phyloP scores from a whole-genome alignment of 2,888 invertebrate genomes.

The Polyommatus icarus region DNA sequence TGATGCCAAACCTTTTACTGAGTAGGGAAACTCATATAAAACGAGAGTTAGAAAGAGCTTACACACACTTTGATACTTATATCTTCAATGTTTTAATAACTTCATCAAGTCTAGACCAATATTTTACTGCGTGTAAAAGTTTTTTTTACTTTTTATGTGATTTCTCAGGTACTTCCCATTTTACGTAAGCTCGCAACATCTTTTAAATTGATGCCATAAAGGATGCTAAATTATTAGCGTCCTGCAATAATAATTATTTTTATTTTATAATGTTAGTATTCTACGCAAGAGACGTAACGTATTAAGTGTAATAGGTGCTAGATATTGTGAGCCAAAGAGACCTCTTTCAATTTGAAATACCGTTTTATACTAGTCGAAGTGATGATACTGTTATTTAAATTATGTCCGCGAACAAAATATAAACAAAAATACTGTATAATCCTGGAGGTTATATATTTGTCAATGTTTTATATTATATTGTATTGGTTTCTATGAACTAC shows the following conservation, averaged over 20 bases:
- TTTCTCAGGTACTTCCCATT: neutral
- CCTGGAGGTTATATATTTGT: neutral
- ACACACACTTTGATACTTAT: neutral
- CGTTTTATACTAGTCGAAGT: constrained; percentile 19
- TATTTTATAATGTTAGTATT: constrained; percentile 19
- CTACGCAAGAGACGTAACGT: neutral
- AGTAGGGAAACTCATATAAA: too few relatives aligned
- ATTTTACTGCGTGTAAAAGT: neutral
- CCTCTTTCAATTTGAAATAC: neutral
- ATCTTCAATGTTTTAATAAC: neutral
- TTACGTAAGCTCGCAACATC: too few relatives aligned
- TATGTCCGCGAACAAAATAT: neutral
- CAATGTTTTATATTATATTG: neutral
- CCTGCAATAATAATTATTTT: constrained; percentile 8
- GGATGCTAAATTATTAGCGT: neutral
- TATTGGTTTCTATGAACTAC: neutral
- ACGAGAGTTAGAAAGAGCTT: neutral
- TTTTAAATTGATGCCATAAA: neutral
- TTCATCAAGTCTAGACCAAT: neutral
- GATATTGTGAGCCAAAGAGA: constrained; percentile 25
- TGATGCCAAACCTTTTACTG: neutral
- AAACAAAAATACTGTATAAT: neutral
- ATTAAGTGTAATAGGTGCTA: constrained; percentile 25
- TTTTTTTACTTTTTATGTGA: neutral
- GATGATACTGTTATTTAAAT: neutral